Evolutionary conservation across 2,888 invertebrate species (phyloP), one percentile per base, ranked within the genome.

Genomic region (Dicyrtoma fusca): DNA sequence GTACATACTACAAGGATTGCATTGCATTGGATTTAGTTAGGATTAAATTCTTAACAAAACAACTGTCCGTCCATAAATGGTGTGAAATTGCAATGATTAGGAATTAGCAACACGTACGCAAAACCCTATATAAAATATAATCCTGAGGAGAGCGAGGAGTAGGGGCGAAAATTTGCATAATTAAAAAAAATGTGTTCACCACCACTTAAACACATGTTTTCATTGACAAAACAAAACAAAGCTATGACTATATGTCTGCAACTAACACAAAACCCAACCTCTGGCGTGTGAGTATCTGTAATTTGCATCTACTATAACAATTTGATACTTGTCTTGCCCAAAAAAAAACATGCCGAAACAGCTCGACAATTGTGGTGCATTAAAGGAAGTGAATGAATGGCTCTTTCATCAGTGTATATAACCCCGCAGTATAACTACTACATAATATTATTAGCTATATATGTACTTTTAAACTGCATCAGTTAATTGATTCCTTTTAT

Each of bases 181-280:
- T n/a, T 14, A 49, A 17, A 49, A 49, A 49, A 49, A 49, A 49
- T n/a, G 17, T 49, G 49, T 49, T 49, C 17, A 14, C 49, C 49
- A 17, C 17, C 49, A 49, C 49, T 49, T 49, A 49, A 49, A 49
- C 49, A 49, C 49, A 49, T 49, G 49, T 49, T 49, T 49, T 17
- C 14, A 49, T 49, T 49, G 49, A 49, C 49, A 49, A 34, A 34
- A 34, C 34, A 34, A 34, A 34, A 34, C 34, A 34, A 34, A 34
- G 34, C 34, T 34, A 8, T 34, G 34, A n/a, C n/a, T n/a, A n/a
- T 34, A 8, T 34, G 34, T 34, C 34, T 34, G 34, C 34, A 34
- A 49, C 5, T 49, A 49, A 11, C 49, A 49, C 49, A 17, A 49
- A 49, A 49, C n/a, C 49, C 49, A 49, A 17, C 49, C 49, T 17